These are phyloP conservation scores for Drosophila ananassae DNA, from an alignment of 1,140 invertebrate species.

Conservation along the genomic window DNA sequence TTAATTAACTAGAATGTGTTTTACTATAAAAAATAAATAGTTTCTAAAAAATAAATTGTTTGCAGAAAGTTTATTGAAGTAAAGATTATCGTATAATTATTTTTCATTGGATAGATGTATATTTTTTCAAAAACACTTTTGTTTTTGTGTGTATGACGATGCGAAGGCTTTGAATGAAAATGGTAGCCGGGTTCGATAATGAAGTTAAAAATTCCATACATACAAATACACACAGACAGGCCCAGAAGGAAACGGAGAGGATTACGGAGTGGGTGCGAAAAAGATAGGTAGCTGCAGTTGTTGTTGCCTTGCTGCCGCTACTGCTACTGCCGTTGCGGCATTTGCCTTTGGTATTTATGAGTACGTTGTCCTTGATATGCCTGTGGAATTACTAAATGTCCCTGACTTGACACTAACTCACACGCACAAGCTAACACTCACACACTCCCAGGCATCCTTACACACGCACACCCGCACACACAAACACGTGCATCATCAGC, in stretches of 20 bases:
- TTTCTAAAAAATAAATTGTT: too few relatives aligned
- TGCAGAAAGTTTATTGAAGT: too few relatives aligned
- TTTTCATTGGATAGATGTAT: background rate
- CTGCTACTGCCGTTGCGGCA: constrained; percentile 57
- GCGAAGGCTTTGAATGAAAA: constrained; percentile 34
- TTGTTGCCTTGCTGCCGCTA: constrained; percentile 33
- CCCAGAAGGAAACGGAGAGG: background rate
- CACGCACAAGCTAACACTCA: constrained; percentile 42
- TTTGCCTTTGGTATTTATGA: constrained; percentile 82
- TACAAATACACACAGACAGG: constrained; percentile 74
- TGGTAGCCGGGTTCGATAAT: constrained; percentile 68
- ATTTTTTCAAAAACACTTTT: background rate
- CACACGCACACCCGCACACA: constrained; percentile 32
- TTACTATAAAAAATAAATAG: background rate
- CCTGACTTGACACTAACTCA: constrained; percentile 78
- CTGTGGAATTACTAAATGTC: constrained; percentile 80
- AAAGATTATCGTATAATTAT: background rate
- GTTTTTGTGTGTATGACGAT: constrained; percentile 30
- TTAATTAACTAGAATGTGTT: too few relatives aligned
- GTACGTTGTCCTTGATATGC: constrained; percentile 82
- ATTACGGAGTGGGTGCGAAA: background rate
- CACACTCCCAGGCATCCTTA: constrained; percentile 11
- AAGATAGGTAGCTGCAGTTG: constrained; percentile 53
- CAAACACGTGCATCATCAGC: constrained; percentile 49
- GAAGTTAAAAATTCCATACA: constrained; percentile 82